Evolutionary conservation across 2,888 invertebrate species (phyloP), one percentile per base, ranked within the genome.

Genomic region (Lepeophtheirus nordmannii): DNA sequence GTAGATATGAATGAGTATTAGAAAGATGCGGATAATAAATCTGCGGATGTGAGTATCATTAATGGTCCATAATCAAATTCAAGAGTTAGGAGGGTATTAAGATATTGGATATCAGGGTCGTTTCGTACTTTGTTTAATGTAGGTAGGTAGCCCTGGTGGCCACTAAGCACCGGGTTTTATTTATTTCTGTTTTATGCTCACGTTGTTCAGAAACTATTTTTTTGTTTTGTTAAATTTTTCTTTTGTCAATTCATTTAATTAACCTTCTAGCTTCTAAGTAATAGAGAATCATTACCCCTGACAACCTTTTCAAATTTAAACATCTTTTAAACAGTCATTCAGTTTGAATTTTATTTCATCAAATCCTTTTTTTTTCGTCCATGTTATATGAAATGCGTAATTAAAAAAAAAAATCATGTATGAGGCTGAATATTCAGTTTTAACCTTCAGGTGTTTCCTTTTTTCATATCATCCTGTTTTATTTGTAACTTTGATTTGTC

Each of bases 201-300:
- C 84, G 83, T 71, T 90, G 88, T 5, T 82, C 80, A 71, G 82
- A 81, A 69, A 82, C 80, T 38, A 85, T 74, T 58, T 76, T 85
- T 74, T n/a, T n/a, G n/a, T n/a, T n/a, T n/a, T n/a, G n/a, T n/a
- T n/a, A n/a, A n/a, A n/a, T n/a, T n/a, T n/a, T n/a, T n/a, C n/a
- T n/a, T 85, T 85, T 73, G 87, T 86, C 74, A 85, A 89, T 75
- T 90, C 90, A 73, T 87, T 89, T 40, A 90, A 75, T 74, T 89
- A 12, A 20, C 5, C 8, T 5, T 53, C 23, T 60, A 57, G 2
- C 64, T 39, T 67, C 61, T 10, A 10, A n/a, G n/a, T 14, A n/a
- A n/a, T 7, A 10, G 9, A 20, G 17, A n/a, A 17, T n/a, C 9
- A 11, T 64, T 53, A 23, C 10, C 10, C 8, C 58, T 41, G 5